phyloP scores from a whole-genome alignment of 92 coral and sea anemone species.

The Muricea muricata region DNA sequence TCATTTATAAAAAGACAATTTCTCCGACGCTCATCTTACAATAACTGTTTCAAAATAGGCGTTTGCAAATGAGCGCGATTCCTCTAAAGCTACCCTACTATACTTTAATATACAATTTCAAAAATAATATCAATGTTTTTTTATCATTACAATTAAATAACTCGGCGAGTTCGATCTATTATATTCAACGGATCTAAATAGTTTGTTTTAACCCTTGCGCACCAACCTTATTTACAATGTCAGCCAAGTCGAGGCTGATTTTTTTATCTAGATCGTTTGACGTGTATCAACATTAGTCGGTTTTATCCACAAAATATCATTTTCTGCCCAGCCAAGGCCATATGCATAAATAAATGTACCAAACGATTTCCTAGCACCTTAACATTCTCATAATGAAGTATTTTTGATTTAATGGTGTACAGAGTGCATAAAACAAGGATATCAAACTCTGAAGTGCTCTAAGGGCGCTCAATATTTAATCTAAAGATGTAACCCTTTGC shows the following conservation, averaged over 20 bases:
- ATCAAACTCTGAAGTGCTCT: neutral
- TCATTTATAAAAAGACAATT: slow-evolving; percentile 13
- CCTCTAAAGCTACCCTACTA: neutral
- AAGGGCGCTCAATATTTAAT: no score
- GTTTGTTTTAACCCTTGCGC: neutral
- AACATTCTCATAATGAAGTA: neutral
- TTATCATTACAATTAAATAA: slow-evolving; percentile 39
- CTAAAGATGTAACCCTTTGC: no score
- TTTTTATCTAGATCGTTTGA: no score
- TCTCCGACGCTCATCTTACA: neutral
- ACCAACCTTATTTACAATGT: slow-evolving; percentile 6
- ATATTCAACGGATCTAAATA: neutral
- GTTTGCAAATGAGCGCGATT: neutral
- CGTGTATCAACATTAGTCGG: neutral
- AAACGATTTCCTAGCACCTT: neutral
- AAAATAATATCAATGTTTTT: slow-evolving; percentile 17
- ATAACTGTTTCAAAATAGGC: neutral
- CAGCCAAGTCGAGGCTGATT: neutral
- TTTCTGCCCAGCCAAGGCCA: neutral
- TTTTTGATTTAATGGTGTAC: neutral
- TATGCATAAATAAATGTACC: neutral
- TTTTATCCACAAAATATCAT: neutral
- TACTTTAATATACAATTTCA: slow-evolving; percentile 41
- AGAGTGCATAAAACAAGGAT: no score
- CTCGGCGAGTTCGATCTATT: neutral